Conservation (phyloP, 2,888 invertebrate species). For the Argyresthia albistria region DNA sequence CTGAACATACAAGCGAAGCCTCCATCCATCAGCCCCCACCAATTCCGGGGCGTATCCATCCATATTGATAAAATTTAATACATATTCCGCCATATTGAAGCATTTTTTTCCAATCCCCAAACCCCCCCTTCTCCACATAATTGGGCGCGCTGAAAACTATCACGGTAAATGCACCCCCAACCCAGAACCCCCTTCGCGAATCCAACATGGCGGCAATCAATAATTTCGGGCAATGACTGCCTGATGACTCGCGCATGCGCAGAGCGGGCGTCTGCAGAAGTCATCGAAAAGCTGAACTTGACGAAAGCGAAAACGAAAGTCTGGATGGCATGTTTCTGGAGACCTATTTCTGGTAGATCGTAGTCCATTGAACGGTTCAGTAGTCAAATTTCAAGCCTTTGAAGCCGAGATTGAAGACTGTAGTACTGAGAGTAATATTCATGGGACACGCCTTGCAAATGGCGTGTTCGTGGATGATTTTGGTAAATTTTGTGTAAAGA, state of each 20-base stretch:
- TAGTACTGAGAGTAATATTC: not conserved
- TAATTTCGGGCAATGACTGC: conserved; percentile 71
- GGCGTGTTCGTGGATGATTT: not conserved
- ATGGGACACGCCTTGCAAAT: conserved; percentile 1
- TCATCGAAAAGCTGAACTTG: conserved; percentile 71
- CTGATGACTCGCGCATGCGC: conserved; percentile 66
- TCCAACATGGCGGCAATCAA: conserved; percentile 70
- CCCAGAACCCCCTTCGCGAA: conserved; percentile 31
- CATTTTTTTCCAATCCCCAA: conserved; percentile 47
- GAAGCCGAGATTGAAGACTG: not conserved
- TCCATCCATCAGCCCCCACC: not conserved
- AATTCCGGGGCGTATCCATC: conserved; percentile 34
- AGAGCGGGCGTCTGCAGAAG: conserved; percentile 25
- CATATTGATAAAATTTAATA: conserved; percentile 54
- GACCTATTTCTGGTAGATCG: conserved; percentile 51
- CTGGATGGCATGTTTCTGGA: conserved; percentile 58
- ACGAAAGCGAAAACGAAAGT: conserved; percentile 70
- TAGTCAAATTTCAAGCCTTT: not conserved
- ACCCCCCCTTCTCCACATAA: conserved; percentile 47
- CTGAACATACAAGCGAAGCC: not conserved
- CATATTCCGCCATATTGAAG: conserved; percentile 62
- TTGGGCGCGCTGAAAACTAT: conserved; percentile 71
- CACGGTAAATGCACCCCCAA: conserved; percentile 47
- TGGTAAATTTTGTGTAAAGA: too few species aligned
- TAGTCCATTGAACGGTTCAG: conserved; percentile 7